Conservation (phyloP, 2,888 invertebrate species). For the Leptogaster cylindrica region DNA sequence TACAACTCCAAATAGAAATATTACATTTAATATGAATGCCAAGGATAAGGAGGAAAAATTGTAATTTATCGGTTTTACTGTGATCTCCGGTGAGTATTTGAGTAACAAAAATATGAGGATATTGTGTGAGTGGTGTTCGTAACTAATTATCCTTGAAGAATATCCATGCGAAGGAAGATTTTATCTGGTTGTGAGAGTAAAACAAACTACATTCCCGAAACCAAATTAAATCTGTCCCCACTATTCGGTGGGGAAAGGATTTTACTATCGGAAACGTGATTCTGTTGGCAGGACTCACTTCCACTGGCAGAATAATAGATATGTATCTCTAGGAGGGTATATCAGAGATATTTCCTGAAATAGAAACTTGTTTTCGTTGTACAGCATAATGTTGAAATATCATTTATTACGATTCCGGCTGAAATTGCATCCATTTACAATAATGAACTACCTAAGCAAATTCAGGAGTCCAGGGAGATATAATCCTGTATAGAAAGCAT, state of each 20-base stretch:
- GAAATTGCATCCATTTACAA: too few relatives aligned
- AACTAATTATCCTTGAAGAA: constrained; percentile 42
- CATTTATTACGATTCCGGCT: too few relatives aligned
- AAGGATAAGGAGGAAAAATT: constrained; percentile 43
- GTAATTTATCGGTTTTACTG: constrained; percentile 36
- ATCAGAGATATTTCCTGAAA: too few relatives aligned
- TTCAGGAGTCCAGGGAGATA: too few relatives aligned
- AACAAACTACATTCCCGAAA: constrained; percentile 23
- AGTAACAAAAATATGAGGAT: too few relatives aligned
- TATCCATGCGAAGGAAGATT: constrained; percentile 35
- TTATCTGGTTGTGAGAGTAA: constrained; percentile 28
- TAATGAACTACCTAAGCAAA: too few relatives aligned
- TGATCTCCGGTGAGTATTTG: too few relatives aligned
- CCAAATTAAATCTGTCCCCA: constrained; percentile 16
- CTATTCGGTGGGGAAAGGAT: constrained; percentile 1
- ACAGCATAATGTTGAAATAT: too few relatives aligned
- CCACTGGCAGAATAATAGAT: constrained; percentile 8
- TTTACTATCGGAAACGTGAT: constrained; percentile 19
- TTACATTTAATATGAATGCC: constrained; percentile 42
- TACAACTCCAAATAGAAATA: constrained; percentile 41
- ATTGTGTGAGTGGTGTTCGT: constrained; percentile 22
- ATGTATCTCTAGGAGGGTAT: too few relatives aligned
- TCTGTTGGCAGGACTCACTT: constrained; percentile 14
- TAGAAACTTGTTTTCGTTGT: too few relatives aligned
- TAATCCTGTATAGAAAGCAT: too few relatives aligned